Evolutionary conservation across 2,797 vertebrate genomes (phyloP).

Genomic region (Pangasius mekongensis): DNA sequence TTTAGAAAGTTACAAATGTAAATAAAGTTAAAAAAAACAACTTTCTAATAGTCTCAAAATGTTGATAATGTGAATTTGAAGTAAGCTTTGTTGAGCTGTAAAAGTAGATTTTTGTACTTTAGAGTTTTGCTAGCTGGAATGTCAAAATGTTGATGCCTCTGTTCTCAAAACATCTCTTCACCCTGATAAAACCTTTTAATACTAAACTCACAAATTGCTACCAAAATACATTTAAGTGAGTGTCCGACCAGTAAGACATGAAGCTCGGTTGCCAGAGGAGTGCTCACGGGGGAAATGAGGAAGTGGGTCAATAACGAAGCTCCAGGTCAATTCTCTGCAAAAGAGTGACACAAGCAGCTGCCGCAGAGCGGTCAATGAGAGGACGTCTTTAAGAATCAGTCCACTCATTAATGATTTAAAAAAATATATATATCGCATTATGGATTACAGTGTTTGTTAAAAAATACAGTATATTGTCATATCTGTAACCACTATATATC

Average conservation of each 20-base stretch:
- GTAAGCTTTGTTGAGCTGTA: not conserved
- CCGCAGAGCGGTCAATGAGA: slow-evolving; percentile 28
- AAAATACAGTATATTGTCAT: not conserved
- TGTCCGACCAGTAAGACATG: not conserved
- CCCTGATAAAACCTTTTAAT: not conserved
- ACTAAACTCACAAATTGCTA: not conserved
- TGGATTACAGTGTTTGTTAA: not conserved
- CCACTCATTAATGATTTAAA: not conserved
- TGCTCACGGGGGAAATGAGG: not conserved
- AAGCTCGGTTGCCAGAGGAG: not conserved
- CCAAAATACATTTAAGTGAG: not conserved
- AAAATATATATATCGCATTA: not conserved
- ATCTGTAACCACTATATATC: not conserved
- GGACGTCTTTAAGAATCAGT: not conserved
- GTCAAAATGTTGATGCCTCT: not conserved
- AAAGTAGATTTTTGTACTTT: not conserved
- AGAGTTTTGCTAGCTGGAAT: not conserved
- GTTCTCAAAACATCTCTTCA: not conserved
- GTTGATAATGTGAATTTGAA: not conserved
- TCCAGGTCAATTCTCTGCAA: not conserved
- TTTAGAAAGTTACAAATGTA: not conserved
- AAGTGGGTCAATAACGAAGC: slow-evolving; percentile 18
- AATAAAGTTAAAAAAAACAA: not conserved
- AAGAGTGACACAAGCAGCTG: slow-evolving; percentile 4
- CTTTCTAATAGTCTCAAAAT: not conserved